Conservation (phyloP, 1,140 invertebrate species). For the Dendrolimus punctatus region DNA sequence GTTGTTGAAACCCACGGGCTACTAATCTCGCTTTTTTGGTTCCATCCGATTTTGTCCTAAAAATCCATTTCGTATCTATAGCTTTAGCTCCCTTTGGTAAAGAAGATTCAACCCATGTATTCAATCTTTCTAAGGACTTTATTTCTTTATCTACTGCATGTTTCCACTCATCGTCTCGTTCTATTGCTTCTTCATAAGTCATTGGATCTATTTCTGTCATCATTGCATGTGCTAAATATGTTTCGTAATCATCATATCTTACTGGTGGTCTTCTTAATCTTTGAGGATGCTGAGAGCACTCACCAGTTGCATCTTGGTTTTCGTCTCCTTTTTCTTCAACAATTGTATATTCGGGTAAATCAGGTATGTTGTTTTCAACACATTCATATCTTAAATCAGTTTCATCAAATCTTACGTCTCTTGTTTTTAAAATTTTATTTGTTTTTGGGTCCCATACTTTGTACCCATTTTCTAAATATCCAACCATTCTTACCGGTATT, state of each 20-base stretch:
- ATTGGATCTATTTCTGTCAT: no score
- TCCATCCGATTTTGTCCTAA: constrained; percentile 17
- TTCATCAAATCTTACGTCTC: background rate
- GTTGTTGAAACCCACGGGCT: constrained; percentile 6
- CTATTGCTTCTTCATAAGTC: constrained; percentile 8
- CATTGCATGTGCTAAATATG: no score
- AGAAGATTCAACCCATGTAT: constrained; percentile 10
- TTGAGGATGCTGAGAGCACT: background rate
- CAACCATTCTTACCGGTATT: background rate
- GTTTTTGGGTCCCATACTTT: constrained; percentile 1
- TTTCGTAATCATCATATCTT: constrained; percentile 11
- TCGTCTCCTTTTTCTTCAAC: background rate
- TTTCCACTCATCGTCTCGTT: constrained; percentile 9
- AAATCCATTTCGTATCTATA: constrained; percentile 22
- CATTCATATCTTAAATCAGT: background rate
- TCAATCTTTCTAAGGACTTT: constrained; percentile 8
- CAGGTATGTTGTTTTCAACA: background rate
- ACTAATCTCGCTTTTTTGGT: constrained; percentile 20
- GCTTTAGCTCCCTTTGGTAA: constrained; percentile 13
- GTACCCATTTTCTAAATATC: background rate
- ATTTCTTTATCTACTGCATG: constrained; percentile 18
- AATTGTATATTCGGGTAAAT: background rate
- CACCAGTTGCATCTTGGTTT: background rate
- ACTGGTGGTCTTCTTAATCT: constrained; percentile 1
- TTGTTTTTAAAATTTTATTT: constrained; percentile 2